Percentiles rank a stretch among this genome's conserved stretches.
phyloP scores from a whole-genome alignment of 1,140 invertebrate species.

The Anthonomus grandis region DNA sequence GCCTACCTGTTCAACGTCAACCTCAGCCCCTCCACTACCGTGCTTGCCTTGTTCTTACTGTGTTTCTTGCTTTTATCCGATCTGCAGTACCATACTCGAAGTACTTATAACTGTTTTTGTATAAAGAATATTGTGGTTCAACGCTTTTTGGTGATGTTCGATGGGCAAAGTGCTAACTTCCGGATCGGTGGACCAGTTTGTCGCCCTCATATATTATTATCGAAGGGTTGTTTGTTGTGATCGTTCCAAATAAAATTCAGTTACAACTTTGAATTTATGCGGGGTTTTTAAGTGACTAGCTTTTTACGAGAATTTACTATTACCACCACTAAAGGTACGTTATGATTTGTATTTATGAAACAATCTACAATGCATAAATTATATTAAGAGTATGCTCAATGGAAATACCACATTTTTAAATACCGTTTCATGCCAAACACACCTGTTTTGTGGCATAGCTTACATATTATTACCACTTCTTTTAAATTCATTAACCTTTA shows the following conservation, averaged over 20 bases:
- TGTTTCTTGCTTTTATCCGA: slow-evolving; percentile 24
- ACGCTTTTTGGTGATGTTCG: background rate
- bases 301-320: slow-evolving; percentile 1
- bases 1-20: slow-evolving; percentile 25
- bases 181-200: background rate
- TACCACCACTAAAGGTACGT: slow-evolving; percentile 5
- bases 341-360: slow-evolving; percentile 4
- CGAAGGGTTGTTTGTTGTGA: slow-evolving; percentile 12
- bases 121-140: background rate
- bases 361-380: background rate
- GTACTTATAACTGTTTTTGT: slow-evolving; percentile 23
- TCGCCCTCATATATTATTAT: background rate
- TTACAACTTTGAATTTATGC: slow-evolving; percentile 4
- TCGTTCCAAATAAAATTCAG: background rate
- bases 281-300: background rate
- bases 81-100: slow-evolving; percentile 14
- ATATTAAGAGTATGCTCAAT: slow-evolving; percentile 3
- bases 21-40: slow-evolving; percentile 14
- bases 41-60: slow-evolving; percentile 21
- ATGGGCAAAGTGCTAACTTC: slow-evolving; percentile 1
- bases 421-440: slow-evolving; percentile 4
- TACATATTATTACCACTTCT: too few relatives aligned
- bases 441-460: background rate
- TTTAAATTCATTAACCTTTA: too few relatives aligned
- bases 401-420: background rate